Conservation (phyloP, 2,888 invertebrate genomes). For the Mythimna impura region DNA sequence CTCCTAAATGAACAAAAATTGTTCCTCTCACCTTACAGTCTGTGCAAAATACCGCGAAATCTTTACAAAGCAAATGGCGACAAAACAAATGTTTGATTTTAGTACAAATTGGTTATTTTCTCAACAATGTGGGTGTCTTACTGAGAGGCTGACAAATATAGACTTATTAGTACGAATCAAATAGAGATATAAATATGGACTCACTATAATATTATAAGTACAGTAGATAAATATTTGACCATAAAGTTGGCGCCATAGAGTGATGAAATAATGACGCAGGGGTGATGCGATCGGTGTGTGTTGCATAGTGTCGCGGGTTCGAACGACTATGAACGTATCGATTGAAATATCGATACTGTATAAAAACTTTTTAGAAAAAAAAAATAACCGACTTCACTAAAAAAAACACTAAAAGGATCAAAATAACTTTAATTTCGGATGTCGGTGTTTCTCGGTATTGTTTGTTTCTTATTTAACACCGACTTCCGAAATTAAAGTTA, state of each 20-base stretch:
- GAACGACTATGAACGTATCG: neutral
- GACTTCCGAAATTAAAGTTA: too few species aligned
- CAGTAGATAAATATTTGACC: slow-evolving; percentile 4
- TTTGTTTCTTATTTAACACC: too few species aligned
- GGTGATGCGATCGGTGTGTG: neutral
- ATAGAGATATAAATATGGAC: slow-evolving; percentile 11
- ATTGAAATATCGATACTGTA: neutral
- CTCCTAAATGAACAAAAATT: neutral
- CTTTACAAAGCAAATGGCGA: slow-evolving; percentile 46
- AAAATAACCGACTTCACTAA: too few species aligned
- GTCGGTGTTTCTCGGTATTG: too few species aligned
- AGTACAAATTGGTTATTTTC: slow-evolving; percentile 48
- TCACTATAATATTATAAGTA: neutral
- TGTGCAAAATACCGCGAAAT: slow-evolving; percentile 59
- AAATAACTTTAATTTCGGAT: too few species aligned
- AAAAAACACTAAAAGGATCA: too few species aligned
- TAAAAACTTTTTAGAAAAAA: too few species aligned
- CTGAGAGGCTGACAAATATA: slow-evolving; percentile 56
- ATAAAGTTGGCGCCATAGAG: slow-evolving; percentile 17
- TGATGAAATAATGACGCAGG: neutral
- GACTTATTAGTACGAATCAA: slow-evolving; percentile 23
- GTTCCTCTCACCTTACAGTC: slow-evolving; percentile 19
- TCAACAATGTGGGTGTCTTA: slow-evolving; percentile 35
- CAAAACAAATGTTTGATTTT: slow-evolving; percentile 57
- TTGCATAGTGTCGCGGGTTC: neutral